Base-by-base conservation (phyloP, 2,113 vertebrate species). In the Crotophaga sulcirostris region DNA sequence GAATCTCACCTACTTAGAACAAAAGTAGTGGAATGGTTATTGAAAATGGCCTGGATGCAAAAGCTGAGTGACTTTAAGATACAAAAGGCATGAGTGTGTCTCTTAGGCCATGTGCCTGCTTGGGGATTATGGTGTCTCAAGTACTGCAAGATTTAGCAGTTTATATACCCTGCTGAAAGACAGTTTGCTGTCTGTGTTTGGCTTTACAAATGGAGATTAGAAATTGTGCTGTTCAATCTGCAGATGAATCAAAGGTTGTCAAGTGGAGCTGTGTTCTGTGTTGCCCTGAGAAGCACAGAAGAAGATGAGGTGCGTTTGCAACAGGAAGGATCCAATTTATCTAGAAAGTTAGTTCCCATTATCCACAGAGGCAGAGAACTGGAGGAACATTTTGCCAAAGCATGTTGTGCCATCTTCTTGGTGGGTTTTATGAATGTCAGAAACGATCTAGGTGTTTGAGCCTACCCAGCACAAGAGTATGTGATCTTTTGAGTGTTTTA, bases 51-150 rank as follows among this genome's bases (percentile, higher is more conserved):
- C 29, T 55, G 51, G 6, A n/a, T 55, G 33, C 52, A 44, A 73
- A 80, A 64, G 63, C 45, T 77, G 38, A 68, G 75, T 67, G 72
- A 63, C 90, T 86, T 95, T 77, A 92, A 88, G 79, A 70, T 47
- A 34, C 9, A 49, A 45, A 93, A 55, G 0, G 44, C 28, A 3
- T 47, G 72, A 77, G 33, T 31, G 87, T 95, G 70, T 87, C 44
- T 91, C 75, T 67, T 49, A 60, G 72, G 63, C 78, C 85, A 54
- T 77, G 82, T 88, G 95, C 31, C 78, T 91, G 70, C 82, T 74
- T 77, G 45, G 52, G 75, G 95, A 95, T 97, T 97, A 96, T 25
- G 55, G 42, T 91, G 26, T 82, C 49, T 94, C 79, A 92, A 93
- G 82, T 64, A 56, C 85, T 70, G 55, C 79, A 90, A 95, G 94